phyloP scores from a whole-genome alignment of 2,888 invertebrate species.

The Andrena hattorfiana region DNA sequence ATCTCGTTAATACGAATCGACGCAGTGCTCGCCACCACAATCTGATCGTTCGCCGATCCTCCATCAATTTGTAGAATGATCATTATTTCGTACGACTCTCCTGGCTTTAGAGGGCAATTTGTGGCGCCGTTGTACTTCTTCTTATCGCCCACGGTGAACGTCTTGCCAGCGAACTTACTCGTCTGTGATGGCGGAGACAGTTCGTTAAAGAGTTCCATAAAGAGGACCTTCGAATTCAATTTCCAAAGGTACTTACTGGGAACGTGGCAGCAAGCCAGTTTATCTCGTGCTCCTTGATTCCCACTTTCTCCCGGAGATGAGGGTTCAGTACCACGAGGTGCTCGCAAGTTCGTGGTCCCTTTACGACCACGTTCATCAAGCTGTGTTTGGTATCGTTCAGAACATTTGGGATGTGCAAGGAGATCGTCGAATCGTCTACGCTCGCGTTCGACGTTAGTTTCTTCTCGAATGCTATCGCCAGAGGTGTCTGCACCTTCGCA shows the following conservation, averaged over 20 bases:
- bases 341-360: conserved; percentile 61
- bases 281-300: conserved; percentile 34
- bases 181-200: conserved; percentile 40
- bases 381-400: conserved; percentile 64
- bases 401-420: conserved; percentile 67
- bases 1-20: conserved; percentile 54
- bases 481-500: conserved; percentile 33
- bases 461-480: conserved; percentile 44
- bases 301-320: neutral
- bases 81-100: conserved; percentile 62
- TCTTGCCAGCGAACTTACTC: conserved; percentile 32
- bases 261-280: conserved; percentile 60
- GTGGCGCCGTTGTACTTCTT: conserved; percentile 33
- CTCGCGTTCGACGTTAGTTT: conserved; percentile 25
- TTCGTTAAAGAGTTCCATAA: too few species aligned
- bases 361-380: conserved; percentile 58
- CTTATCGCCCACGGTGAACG: conserved; percentile 70
- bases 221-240: too few species aligned
- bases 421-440: conserved; percentile 52
- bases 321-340: conserved; percentile 4
- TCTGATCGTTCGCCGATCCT: conserved; percentile 19
- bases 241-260: conserved; percentile 48
- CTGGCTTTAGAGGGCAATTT: conserved; percentile 65
- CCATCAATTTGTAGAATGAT: conserved; percentile 44
- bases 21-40: conserved; percentile 53